Base-by-base conservation (phyloP, 2,888 invertebrate species). In the Trachelus stipa region DNA sequence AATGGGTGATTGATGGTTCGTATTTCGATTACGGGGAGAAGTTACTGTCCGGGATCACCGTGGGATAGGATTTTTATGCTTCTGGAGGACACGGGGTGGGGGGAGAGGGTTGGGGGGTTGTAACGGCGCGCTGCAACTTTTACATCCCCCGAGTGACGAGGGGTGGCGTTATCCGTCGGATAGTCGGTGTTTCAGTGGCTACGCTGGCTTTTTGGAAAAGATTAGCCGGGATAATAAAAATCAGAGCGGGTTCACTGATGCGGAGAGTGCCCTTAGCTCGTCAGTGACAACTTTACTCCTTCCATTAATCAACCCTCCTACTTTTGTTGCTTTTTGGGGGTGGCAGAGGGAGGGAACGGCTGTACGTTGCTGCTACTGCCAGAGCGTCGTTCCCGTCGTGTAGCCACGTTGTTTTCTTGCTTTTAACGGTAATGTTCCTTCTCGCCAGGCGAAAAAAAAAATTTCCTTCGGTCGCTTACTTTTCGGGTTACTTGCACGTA, bases 271-370 rank as follows among this genome's bases (percentile, higher is more conserved):
- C 74, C 34, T 30, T 34, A 73, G 73, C 74, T 78, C 76, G 73
- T 85, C 82, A 83, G 86, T 87, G 89, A 89, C 89, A 87, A 88
- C 87, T 87, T 88, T 86, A 87, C 87, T 86, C 85, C 86, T 85
- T 87, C 87, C 89, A 90, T 90, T 89, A 90, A 90, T 90, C 90
- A 90, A 89, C 83, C 83, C 84, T 85, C 81, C 81, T 77, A 84
- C 86, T 86, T 87, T 89, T 88, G 89, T 88, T 87, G 87, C 82
- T 85, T 77, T 76, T 35, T 2, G 23, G 23, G 71, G 34, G 56
- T 56, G 35, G 30, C 30, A 34, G 12, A 31, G n/a, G 34, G 40
- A 12, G 73, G 73, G 73, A 12, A 75, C 12, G 68, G 40, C 40
- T 33, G 15, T 40, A 73, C 30, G 34, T 68, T 33, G 73, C 34